Base-by-base conservation (phyloP, 1,140 invertebrate species). In the Drosophila kikkawai region DNA sequence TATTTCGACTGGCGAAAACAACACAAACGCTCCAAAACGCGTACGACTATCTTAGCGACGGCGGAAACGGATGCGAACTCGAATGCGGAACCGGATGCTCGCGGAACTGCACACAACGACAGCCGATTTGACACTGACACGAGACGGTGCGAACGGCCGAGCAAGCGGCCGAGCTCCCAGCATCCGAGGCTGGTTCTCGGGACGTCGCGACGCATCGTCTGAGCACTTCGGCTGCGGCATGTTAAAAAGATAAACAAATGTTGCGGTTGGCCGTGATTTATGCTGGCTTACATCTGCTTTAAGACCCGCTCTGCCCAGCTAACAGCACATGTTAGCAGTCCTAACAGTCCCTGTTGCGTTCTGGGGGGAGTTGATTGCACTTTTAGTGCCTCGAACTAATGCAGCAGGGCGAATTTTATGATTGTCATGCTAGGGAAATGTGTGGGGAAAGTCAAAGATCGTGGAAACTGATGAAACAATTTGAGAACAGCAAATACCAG, bases 181-280 rank as follows among this genome's bases (percentile, higher is more conserved):
- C 74, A 82, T 65, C 57, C 71, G 39, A 47, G 15, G n/a, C 22
- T n/a, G 26, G 22, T 41, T 34, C 15, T 53, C 37, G 48, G 57
- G 29, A 50, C 41, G 4, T 11, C 34, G 17, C 58, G 50, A 65
- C 73, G 65, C 45, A 12, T 59, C 57, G 67, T 67, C 19, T 37
- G 32, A 44, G 37, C 15, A 22, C 39, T 67, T 82, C 75, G 79
- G 73, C 68, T 79, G 48, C 68, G 64, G 75, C 75, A 78, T 78
- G 75, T 74, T 77, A 55, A 60, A 77, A 87, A 88, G 56, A 67
- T 80, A 88, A 88, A 84, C 84, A 88, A 87, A 86, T 71, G 65
- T 86, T 75, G 63, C 63, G 50, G 70, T 68, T 79, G 56, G 58
- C 59, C 48, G 53, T 55, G 63, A 69, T 73, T 87, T 74, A 77